Evolutionary conservation across 37 sponge, comb jelly and placozoan species (phyloP), one percentile per base, ranked within the genome.

Genomic region (Aphrocallistes beatrix): DNA sequence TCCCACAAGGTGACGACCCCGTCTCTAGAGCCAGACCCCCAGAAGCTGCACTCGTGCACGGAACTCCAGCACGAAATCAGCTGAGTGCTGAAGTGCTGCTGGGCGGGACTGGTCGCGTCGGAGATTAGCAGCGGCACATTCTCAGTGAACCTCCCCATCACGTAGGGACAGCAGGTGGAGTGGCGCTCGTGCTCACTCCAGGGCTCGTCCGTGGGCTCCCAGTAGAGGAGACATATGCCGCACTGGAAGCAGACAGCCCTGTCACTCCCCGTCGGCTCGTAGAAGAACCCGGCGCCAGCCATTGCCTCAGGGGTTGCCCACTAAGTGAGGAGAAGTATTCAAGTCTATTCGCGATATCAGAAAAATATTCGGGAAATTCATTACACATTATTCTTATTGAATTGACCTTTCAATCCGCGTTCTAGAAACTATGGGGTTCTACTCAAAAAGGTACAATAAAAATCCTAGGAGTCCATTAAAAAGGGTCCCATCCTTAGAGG

Each of bases 101-200:
- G 75, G 3, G 75, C 75, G 75, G 10, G 75, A 13, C 75, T 60
- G 3, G 75, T 60, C 17, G 75, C 75, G 34, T 60, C 75, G 3
- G 75, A 60, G 75, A 60, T 60, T 21, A 32, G 75, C 3, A 60
- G 75, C 10, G 92, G 88, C 0, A 92, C 88, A 37, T 92, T 92
- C 30, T 85, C 88, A 0, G 90, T 92, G 83, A 39, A 86, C 28
- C 90, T 86, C 37, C 90, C 90, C 36, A 83, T 85, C 45, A 92
- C 75, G 38, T 51, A 90, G 38, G 90, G 90, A 51, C 92, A 92
- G 47, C 83, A 81, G 10, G 81, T 30, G 45, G 90, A 89, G 83
- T 92, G 92, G 0, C 92, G 85, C 51, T 90, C 90, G 39, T 92
- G 92, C 47, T 92, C 92, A 51, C 90, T 90, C 92, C 92, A 88